phyloP scores from a whole-genome alignment of 2,888 invertebrate species.

The Andrena praecox region DNA sequence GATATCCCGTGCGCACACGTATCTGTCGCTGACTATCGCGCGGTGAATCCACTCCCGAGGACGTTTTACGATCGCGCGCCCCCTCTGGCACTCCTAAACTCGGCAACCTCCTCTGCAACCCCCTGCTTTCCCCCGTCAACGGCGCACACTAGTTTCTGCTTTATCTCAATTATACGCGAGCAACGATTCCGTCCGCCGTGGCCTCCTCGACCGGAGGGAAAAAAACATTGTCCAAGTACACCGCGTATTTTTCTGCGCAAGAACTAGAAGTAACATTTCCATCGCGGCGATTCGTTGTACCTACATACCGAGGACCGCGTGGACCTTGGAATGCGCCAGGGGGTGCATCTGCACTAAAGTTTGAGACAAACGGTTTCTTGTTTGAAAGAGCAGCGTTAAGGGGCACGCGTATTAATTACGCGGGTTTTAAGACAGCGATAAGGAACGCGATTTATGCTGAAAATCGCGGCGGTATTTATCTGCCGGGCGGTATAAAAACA shows the following conservation, averaged over 20 bases:
- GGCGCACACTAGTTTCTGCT: constrained; percentile 8
- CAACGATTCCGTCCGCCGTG: background rate
- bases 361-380: background rate
- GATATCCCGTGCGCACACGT: constrained; percentile 39
- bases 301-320: too few species aligned
- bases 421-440: constrained; percentile 27
- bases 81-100: constrained; percentile 23
- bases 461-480: constrained; percentile 46
- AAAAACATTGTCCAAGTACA: background rate
- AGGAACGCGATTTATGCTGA: constrained; percentile 27
- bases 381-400: background rate
- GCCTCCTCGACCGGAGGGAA: background rate
- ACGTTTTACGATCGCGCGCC: constrained; percentile 70
- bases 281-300: too few species aligned
- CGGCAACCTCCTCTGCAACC: constrained; percentile 14
- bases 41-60: constrained; percentile 63
- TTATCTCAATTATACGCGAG: constrained; percentile 13
- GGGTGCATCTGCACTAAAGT: background rate
- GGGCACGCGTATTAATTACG: constrained; percentile 15
- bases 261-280: too few species aligned
- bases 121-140: constrained; percentile 26
- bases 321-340: too few species aligned
- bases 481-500: constrained; percentile 32
- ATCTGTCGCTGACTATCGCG: constrained; percentile 59
- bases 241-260: too few species aligned